phyloP scores from a whole-genome alignment of 2,113 vertebrate species.

The Clarias gariepinus region DNA sequence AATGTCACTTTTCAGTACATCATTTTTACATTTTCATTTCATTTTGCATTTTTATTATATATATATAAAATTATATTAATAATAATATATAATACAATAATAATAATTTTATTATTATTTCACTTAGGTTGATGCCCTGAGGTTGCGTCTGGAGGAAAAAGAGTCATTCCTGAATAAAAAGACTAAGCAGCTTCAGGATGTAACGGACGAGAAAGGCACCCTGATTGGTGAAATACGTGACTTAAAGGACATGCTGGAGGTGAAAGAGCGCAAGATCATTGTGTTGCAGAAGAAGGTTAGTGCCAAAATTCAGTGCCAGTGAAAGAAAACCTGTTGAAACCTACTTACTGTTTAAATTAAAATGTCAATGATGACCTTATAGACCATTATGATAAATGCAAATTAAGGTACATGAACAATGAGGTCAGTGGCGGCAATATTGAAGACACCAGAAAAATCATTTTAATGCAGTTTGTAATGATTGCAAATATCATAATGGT shows the following conservation, averaged over 20 bases:
- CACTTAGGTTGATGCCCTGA: conserved; percentile 89
- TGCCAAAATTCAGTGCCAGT: not conserved
- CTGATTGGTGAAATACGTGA: conserved; percentile 92
- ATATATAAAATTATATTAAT: too few species aligned
- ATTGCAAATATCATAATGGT: not conserved
- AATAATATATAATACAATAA: too few species aligned
- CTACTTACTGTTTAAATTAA: not conserved
- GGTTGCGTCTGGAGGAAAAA: conserved; percentile 93
- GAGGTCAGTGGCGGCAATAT: not conserved
- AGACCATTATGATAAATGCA: not conserved
- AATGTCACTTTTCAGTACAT: not conserved
- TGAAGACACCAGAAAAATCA: not conserved
- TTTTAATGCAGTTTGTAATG: not conserved
- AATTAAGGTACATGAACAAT: not conserved
- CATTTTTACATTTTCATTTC: too few species aligned
- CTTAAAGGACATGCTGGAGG: conserved; percentile 98
- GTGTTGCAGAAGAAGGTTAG: conserved; percentile 95
- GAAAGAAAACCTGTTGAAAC: not conserved
- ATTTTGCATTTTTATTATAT: too few species aligned
- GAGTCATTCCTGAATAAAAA: conserved; percentile 96
- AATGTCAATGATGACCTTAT: not conserved
- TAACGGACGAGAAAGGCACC: conserved; percentile 94
- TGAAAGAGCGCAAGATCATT: conserved; percentile 95
- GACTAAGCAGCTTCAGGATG: conserved; percentile 94
- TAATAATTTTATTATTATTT: not conserved